A percentile compares a stretch with the other conserved stretches of the same genome.
Evolutionary conservation across 1,140 invertebrate genomes (phyloP).

Genomic region (Orchesella cincta): DNA sequence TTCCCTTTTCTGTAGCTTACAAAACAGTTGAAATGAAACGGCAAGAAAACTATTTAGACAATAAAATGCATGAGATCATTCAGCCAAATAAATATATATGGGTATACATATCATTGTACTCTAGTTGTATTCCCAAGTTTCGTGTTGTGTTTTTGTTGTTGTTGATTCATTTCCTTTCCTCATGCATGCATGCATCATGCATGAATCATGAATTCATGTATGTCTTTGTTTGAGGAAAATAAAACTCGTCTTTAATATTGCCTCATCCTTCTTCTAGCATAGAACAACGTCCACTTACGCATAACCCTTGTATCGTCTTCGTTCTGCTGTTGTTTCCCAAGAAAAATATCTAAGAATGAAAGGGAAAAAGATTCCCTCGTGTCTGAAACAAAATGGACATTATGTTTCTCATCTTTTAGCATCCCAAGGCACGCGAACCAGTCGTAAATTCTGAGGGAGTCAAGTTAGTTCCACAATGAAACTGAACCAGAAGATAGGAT

Average conservation of each 20-base stretch:
- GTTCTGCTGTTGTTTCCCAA: no score
- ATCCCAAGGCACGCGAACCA: background rate
- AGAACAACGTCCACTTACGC: no score
- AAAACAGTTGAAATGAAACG: background rate
- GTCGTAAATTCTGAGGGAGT: background rate
- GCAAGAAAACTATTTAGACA: background rate
- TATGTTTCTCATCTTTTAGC: conserved; percentile 1
- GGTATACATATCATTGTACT: background rate
- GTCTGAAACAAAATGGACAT: background rate
- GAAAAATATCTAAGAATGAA: background rate
- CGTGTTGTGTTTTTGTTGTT: background rate
- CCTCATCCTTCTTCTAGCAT: no score
- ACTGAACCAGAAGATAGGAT: background rate
- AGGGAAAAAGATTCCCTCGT: conserved; percentile 6
- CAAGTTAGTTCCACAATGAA: background rate
- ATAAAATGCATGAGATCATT: background rate
- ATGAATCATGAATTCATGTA: background rate
- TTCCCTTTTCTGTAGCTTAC: background rate
- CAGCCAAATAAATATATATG: background rate
- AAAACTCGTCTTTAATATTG: no score
- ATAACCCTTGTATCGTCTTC: no score
- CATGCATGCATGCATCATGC: background rate
- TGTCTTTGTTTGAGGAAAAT: background rate
- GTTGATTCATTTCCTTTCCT: background rate
- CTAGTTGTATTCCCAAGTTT: background rate